A percentile compares a stretch with the other conserved stretches of the same genome.
phyloP scores from a whole-genome alignment of 2,797 vertebrate genomes.

The Periophthalmus magnuspinnatus region DNA sequence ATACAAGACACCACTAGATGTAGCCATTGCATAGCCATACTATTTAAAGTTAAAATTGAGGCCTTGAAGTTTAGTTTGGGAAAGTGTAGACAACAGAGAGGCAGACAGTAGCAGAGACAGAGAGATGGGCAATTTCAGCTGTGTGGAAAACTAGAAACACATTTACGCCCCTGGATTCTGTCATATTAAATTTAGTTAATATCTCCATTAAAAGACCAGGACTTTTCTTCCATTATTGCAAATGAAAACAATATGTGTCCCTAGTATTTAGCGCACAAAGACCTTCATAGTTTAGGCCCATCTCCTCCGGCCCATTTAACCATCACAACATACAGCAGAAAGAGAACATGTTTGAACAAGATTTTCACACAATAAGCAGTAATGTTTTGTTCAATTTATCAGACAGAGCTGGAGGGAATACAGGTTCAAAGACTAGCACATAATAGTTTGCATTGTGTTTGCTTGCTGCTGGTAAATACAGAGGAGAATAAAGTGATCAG shows the following conservation, averaged over 20 bases:
- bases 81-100: slow-evolving; percentile 24
- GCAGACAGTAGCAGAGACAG: slow-evolving; percentile 20
- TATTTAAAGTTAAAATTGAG: slow-evolving; percentile 28
- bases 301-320: slow-evolving; percentile 24
- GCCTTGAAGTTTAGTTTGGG: slow-evolving; percentile 23
- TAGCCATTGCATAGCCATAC: slow-evolving; percentile 51
- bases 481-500: slow-evolving; percentile 7
- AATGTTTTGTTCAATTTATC: slow-evolving; percentile 15
- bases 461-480: slow-evolving; percentile 5
- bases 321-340: slow-evolving; percentile 36
- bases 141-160: not conserved
- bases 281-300: slow-evolving; percentile 36
- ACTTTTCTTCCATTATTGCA: not conserved
- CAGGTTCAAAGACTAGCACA: not conserved
- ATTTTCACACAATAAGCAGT: slow-evolving; percentile 30
- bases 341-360: slow-evolving; percentile 42
- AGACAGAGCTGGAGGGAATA: slow-evolving; percentile 2
- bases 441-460: not conserved
- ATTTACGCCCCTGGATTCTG: slow-evolving; percentile 2
- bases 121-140: not conserved
- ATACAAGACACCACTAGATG: slow-evolving; percentile 61
- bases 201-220: not conserved
- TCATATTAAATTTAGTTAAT: slow-evolving; percentile 11
- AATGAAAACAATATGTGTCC: slow-evolving; percentile 34
- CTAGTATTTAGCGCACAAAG: slow-evolving; percentile 46